Conservation (phyloP, 2,113 vertebrate species). For the Poeciliopsis retropinna region DNA sequence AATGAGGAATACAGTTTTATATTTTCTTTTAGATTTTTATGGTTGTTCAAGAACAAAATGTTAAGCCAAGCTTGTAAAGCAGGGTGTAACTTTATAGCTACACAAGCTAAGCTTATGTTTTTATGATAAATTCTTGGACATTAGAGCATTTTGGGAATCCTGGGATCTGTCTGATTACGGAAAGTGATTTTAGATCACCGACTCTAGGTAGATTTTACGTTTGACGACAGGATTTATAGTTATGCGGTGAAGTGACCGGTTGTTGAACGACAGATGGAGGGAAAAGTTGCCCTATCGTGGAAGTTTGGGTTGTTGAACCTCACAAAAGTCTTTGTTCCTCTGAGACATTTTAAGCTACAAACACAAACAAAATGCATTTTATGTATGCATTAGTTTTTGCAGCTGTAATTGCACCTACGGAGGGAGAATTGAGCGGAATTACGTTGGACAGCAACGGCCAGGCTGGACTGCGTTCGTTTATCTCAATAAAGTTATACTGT, state of each 20-base stretch:
- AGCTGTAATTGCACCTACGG: no score
- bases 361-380: no score
- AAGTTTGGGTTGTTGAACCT: no score
- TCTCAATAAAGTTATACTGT: no score
- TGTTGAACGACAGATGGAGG: not conserved
- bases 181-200: not conserved
- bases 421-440: no score
- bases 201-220: not conserved
- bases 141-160: not conserved
- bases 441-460: no score
- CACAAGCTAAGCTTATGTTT: not conserved
- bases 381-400: no score
- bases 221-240: not conserved
- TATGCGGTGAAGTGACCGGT: not conserved
- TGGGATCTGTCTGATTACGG: slow-evolving; percentile 3
- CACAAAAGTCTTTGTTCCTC: no score
- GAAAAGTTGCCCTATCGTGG: not conserved
- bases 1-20: not conserved
- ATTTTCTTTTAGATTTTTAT: slow-evolving; percentile 17
- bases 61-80: not conserved
- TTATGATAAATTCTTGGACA: slow-evolving; percentile 9
- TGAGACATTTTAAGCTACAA: no score
- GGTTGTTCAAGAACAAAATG: slow-evolving; percentile 1
- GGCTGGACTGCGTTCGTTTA: no score
- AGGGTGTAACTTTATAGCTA: slow-evolving; percentile 4